Evolutionary conservation across 2,797 vertebrate species (phyloP).

Genomic region (Mormyrus hasselquistii): DNA sequence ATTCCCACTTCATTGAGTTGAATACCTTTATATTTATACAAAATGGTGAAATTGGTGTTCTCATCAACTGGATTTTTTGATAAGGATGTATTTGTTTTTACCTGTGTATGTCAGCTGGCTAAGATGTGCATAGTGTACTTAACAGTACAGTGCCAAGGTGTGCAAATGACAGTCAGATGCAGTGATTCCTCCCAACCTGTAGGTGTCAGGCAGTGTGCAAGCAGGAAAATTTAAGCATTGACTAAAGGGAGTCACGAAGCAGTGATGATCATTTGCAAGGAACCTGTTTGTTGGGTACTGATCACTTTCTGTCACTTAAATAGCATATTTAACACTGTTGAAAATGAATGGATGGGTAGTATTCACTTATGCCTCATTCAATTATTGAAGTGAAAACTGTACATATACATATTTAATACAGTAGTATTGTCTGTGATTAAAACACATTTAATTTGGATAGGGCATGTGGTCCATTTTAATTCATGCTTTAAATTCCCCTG

Average conservation of each 20-base stretch:
- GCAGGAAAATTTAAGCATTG: neutral
- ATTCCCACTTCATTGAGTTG: neutral
- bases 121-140: neutral
- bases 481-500: neutral
- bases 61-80: neutral
- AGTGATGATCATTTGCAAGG: neutral
- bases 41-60: neutral
- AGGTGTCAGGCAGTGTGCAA: neutral
- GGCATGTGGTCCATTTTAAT: neutral
- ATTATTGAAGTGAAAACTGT: neutral
- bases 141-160: neutral
- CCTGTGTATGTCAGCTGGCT: neutral
- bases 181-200: neutral
- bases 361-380: neutral
- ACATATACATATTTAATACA: neutral
- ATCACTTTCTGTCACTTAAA: neutral
- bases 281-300: neutral
- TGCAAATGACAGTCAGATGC: neutral
- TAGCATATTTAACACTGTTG: neutral
- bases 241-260: neutral
- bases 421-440: neutral
- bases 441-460: neutral
- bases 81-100: neutral
- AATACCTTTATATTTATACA: neutral
- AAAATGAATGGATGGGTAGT: neutral